Evolutionary conservation across 2,113 vertebrate genomes (phyloP).

Genomic region (Indicator indicator): DNA sequence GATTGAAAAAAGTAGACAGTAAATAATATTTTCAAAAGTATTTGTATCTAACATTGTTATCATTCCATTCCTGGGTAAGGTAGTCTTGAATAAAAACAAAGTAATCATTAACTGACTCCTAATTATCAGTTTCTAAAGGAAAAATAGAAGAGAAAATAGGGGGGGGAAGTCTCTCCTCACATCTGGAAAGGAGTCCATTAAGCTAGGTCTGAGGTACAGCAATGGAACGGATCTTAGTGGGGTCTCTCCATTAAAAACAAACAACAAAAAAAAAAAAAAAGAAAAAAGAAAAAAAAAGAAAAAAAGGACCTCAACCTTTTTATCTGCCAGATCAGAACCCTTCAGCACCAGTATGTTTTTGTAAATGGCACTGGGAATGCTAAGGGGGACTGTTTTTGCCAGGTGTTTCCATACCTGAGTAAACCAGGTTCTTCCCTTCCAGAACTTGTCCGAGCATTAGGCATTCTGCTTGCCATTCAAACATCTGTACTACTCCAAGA

Average conservation of each 20-base stretch:
- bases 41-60: neutral
- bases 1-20: neutral
- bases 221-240: neutral
- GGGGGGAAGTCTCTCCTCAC: neutral
- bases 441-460: conserved; percentile 88
- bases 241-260: neutral
- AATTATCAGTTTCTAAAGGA: neutral
- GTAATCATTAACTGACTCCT: neutral
- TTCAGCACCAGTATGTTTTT: neutral
- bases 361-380: neutral
- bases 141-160: neutral
- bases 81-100: neutral
- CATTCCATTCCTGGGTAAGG: neutral
- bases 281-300: neutral
- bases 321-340: neutral
- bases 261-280: neutral
- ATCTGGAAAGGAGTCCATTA: neutral
- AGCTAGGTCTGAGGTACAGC: neutral
- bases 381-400: neutral
- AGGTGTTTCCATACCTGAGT: conserved; percentile 85
- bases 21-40: neutral
- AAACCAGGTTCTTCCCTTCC: conserved; percentile 92
- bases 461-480: conserved; percentile 97
- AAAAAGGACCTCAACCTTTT: neutral
- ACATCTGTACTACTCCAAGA: conserved; percentile 89